Evolutionary conservation across 2,888 invertebrate species (phyloP).

Genomic region (Melieria omissa): DNA sequence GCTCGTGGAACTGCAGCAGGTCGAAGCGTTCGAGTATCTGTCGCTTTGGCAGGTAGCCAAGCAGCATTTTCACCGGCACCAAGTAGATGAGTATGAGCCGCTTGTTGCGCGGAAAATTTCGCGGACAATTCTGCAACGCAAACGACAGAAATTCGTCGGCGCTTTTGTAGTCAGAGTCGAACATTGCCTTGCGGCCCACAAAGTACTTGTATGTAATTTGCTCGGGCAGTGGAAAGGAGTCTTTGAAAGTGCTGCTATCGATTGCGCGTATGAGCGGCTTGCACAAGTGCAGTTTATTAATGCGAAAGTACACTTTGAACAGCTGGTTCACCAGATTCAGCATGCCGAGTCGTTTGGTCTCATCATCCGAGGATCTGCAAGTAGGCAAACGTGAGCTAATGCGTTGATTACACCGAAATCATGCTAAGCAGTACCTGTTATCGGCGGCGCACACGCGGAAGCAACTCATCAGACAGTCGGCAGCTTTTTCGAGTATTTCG

Average conservation of each 20-base stretch:
- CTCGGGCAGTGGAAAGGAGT: slow-evolving; percentile 90
- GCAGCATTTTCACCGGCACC: slow-evolving; percentile 95
- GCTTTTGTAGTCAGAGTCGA: slow-evolving; percentile 93
- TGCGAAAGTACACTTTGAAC: slow-evolving; percentile 92
- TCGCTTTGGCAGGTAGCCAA: slow-evolving; percentile 93
- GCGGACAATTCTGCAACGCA: slow-evolving; percentile 92
- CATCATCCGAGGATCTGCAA: slow-evolving; percentile 79
- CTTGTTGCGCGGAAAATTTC: slow-evolving; percentile 84
- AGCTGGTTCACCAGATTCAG: slow-evolving; percentile 95
- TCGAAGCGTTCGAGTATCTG: slow-evolving; percentile 88
- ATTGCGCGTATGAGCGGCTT: slow-evolving; percentile 97
- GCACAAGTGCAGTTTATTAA: slow-evolving; percentile 87
- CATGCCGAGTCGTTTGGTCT: slow-evolving; percentile 97
- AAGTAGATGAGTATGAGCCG: slow-evolving; percentile 92
- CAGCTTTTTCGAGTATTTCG: slow-evolving; percentile 84
- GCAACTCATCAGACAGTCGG: slow-evolving; percentile 91
- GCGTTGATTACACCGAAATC: background rate
- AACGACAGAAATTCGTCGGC: slow-evolving; percentile 93
- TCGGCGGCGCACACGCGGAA: slow-evolving; percentile 96
- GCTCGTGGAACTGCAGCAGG: slow-evolving; percentile 88
- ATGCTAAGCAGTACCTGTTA: slow-evolving; percentile 70
- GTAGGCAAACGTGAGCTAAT: background rate
- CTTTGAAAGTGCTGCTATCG: slow-evolving; percentile 90
- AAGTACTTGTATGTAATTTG: slow-evolving; percentile 97
- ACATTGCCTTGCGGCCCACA: slow-evolving; percentile 97